A percentile compares a stretch with the other conserved stretches of the same genome.
phyloP scores from a whole-genome alignment of 2,113 vertebrate species.

The Hylia prasina region DNA sequence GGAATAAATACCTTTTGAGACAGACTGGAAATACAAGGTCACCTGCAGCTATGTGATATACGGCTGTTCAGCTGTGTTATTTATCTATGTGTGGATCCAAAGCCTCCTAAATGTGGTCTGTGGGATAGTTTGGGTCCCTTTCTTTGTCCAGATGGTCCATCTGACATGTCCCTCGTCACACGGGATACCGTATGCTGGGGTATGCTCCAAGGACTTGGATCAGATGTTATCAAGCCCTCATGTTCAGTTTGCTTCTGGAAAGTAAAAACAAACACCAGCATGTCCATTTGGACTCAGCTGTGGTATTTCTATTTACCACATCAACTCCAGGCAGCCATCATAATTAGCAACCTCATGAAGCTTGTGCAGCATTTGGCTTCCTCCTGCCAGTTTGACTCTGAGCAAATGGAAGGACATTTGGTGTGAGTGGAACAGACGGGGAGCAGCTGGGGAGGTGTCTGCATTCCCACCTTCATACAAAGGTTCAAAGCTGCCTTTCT shows the following conservation, averaged over 20 bases:
- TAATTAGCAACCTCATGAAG: conserved; percentile 64
- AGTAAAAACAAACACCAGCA: conserved; percentile 32
- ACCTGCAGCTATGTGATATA: background rate
- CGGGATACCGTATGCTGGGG: background rate
- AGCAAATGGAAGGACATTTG: conserved; percentile 68
- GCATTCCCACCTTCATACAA: conserved; percentile 24
- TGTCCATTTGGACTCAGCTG: conserved; percentile 47
- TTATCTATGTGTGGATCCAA: background rate
- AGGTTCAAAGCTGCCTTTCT: background rate
- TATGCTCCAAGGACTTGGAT: background rate
- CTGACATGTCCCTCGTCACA: background rate
- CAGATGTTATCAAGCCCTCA: background rate
- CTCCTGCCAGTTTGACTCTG: conserved; percentile 49
- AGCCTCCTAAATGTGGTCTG: background rate
- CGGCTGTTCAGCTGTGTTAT: background rate
- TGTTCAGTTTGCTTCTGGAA: conserved; percentile 28
- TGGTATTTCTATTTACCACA: conserved; percentile 52
- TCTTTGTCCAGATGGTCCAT: conserved; percentile 4
- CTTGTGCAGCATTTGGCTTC: conserved; percentile 66
- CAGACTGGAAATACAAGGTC: background rate
- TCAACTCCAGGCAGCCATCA: conserved; percentile 3
- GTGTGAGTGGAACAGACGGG: conserved; percentile 16
- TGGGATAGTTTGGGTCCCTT: background rate
- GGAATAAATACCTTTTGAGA: background rate
- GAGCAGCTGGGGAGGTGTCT: conserved; percentile 41